A percentile compares a stretch with the other conserved stretches of the same genome.
Evolutionary conservation across 2,888 invertebrate genomes (phyloP).

Genomic region (Erebia ligea): DNA sequence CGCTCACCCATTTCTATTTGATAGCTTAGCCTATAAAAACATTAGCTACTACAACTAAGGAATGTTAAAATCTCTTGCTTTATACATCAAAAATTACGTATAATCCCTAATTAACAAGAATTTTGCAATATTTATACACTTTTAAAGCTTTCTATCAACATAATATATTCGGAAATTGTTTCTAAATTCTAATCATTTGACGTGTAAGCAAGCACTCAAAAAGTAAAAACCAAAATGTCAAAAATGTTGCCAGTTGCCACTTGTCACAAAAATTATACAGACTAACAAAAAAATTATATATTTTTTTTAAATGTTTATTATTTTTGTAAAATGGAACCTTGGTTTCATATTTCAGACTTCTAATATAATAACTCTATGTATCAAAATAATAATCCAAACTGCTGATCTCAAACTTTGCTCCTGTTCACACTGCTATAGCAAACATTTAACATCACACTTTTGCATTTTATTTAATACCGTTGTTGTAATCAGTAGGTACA

Average conservation of each 20-base stretch:
- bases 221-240: too few relatives aligned
- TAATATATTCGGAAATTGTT: slow-evolving; percentile 44
- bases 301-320: too few relatives aligned
- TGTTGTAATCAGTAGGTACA: too few relatives aligned
- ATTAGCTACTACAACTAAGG: slow-evolving; percentile 65
- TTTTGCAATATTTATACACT: slow-evolving; percentile 31
- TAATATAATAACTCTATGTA: too few relatives aligned
- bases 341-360: background rate
- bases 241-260: slow-evolving; percentile 43
- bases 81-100: slow-evolving; percentile 38
- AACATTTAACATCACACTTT: background rate
- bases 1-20: slow-evolving; percentile 71
- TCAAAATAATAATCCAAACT: too few relatives aligned
- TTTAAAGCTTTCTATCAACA: slow-evolving; percentile 41
- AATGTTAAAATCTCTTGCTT: slow-evolving; percentile 45
- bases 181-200: slow-evolving; percentile 45
- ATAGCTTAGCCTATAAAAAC: slow-evolving; percentile 66
- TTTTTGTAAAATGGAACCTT: too few relatives aligned
- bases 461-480: background rate
- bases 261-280: background rate
- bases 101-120: slow-evolving; percentile 27
- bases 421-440: background rate
- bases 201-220: slow-evolving; percentile 48
- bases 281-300: background rate
- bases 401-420: background rate